Evolutionary conservation across 1,140 invertebrate genomes (phyloP).

Genomic region (Drosophila suzukii): DNA sequence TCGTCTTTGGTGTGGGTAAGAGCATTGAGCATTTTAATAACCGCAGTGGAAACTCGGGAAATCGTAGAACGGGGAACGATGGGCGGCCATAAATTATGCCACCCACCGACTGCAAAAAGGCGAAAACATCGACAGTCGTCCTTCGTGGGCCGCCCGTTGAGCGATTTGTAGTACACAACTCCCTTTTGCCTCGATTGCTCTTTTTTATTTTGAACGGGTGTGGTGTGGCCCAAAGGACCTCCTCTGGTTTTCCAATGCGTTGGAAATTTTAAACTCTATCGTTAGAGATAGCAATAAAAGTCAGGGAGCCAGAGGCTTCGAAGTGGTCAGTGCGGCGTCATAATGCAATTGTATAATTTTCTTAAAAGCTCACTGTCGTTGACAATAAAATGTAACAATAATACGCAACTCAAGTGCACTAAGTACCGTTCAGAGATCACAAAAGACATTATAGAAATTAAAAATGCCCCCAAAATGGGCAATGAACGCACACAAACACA

Average conservation of each 20-base stretch:
- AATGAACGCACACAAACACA: conserved; percentile 52
- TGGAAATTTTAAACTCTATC: conserved; percentile 69
- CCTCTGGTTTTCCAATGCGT: conserved; percentile 43
- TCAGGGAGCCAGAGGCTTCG: not conserved
- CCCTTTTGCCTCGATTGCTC: conserved; percentile 48
- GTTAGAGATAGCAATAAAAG: not conserved
- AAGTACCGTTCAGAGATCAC: conserved; percentile 55
- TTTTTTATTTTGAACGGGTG: conserved; percentile 40
- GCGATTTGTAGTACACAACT: conserved; percentile 80
- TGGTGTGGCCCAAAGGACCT: conserved; percentile 25
- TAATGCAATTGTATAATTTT: conserved; percentile 82
- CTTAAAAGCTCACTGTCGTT: conserved; percentile 68
- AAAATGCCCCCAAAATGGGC: conserved; percentile 67
- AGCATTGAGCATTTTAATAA: conserved; percentile 83
- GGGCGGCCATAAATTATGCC: conserved; percentile 78
- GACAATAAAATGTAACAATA: conserved; percentile 41
- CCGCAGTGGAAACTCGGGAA: conserved; percentile 52
- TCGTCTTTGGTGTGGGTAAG: conserved; percentile 57
- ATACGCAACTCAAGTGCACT: conserved; percentile 62
- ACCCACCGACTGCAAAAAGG: conserved; percentile 62
- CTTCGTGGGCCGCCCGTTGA: conserved; percentile 61
- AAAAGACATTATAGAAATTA: conserved; percentile 79
- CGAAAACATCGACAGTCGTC: conserved; percentile 57
- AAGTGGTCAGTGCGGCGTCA: conserved; percentile 74
- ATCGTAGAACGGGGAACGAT: conserved; percentile 13